Evolutionary conservation across 2,113 vertebrate genomes (phyloP), one percentile per base, ranked within the genome.

Genomic region (Thamnaconus septentrionalis): DNA sequence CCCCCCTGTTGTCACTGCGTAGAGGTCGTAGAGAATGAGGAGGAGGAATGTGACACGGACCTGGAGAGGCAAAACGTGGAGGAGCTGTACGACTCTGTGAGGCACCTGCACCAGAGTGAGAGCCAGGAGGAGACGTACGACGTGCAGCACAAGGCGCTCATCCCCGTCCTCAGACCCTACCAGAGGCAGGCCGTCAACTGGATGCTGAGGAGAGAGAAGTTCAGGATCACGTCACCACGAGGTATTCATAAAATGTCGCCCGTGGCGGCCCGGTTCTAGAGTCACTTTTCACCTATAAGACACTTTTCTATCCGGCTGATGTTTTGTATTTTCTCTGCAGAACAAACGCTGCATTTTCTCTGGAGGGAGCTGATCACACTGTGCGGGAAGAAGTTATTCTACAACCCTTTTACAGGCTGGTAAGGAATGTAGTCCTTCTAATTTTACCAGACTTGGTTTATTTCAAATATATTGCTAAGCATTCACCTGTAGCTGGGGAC

Each of bases 391-490:
- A 98, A 94, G 88, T 87, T 99, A 62, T 98, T 94, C 88, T 99
- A 96, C 86, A 99, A 98, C 82, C 95, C 95, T 0, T 96, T 95
- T 49, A 98, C 94, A 49, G 97, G 97, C 90, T 95, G 97, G 97
- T 98, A 93, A 62, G 95, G 69, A 44, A 39, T 43, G 45, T 2
- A 41, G 12, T 45, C 3, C 11, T 18, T 53, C 4, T 51, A n/a
- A 31, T 3, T 9, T 61, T 62, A 61, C 55, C 46, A 31, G 5
- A 0, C 3, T 53, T 48, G 6, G 45, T 51, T 55, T 1, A 31
- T 48, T 50, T 48, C 42, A 44, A 53, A 72, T 10, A 48, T 39
- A 48, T 39, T 8, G 3, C 47, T 5, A 46, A 18, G 53, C 47
- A n/a, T 31, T 31, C 7, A 50, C 41, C n/a, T 6, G 50, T 50